Evolutionary conservation across 2,888 invertebrate genomes (phyloP), one percentile per base, ranked within the genome.

Genomic region (Panzeria rudis): DNA sequence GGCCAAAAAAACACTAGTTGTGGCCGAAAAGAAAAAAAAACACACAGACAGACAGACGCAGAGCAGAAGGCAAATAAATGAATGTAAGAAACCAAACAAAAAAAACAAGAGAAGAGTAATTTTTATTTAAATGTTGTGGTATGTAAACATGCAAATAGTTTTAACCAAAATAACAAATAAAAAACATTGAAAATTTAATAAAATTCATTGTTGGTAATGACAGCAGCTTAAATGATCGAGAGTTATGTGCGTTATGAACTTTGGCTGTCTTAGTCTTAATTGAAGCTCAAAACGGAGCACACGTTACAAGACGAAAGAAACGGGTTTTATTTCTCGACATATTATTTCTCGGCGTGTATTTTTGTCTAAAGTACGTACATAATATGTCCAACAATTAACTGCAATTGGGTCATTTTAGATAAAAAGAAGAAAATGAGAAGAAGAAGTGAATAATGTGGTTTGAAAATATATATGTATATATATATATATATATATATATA

Each of bases 271-370:
- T 87, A 87, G 87, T 87, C 85, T 85, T 83, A 81, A 86, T 71
- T 84, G 86, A 86, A 87, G 85, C 87, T 86, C 82, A 87, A 88
- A 73, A 86, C 87, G 87, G 87, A 87, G 77, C 86, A 76, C 86
- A 86, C 86, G 82, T 76, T 80, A 44, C 52, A 68, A 62, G 50
- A 73, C 32, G 25, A 47, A 52, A 54, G 29, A 61, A 75, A 59
- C 73, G 73, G 64, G 20, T 23, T 56, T 44, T 20, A 44, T 17
- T 29, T 25, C n/a, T 41, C 44, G 38, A 25, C 59, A 56, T n/a
- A 38, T 25, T 62, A 69, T 72, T 69, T 64, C 11, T 54, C 62
- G 62, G 64, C 35, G 41, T 29, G 41, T 38, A 35, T 32, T 17
- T 56, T 32, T 56, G 6, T 59, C 1, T 7, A 38, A 23, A 59